These are phyloP conservation scores for Nomada lathburiana DNA, from an alignment of 2,888 invertebrate species.

Conservation along the genomic window DNA sequence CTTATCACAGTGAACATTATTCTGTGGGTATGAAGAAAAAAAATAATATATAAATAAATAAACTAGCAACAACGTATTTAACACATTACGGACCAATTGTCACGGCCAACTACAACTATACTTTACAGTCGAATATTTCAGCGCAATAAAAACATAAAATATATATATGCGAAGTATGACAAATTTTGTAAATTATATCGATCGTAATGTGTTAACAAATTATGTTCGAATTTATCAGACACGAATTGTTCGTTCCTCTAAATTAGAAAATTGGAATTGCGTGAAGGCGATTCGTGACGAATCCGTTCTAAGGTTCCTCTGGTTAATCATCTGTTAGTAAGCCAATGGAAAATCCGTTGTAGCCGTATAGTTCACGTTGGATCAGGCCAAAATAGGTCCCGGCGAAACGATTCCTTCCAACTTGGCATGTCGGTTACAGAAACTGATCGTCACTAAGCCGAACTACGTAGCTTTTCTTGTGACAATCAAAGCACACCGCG, in stretches of 20 bases:
- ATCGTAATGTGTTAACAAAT: slow-evolving; percentile 45
- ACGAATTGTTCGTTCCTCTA: not conserved
- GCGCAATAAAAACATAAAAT: slow-evolving; percentile 35
- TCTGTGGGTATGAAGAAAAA: not conserved
- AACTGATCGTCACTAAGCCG: slow-evolving; percentile 83
- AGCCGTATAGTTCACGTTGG: slow-evolving; percentile 69
- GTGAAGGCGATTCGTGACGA: slow-evolving; percentile 60
- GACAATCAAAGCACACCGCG: slow-evolving; percentile 83
- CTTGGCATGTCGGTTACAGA: slow-evolving; percentile 75
- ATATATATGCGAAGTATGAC: not conserved
- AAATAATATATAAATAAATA: slow-evolving; percentile 14
- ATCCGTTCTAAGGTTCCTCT: slow-evolving; percentile 55
- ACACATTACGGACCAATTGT: slow-evolving; percentile 39
- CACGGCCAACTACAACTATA: too few relatives aligned
- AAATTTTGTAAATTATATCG: not conserved
- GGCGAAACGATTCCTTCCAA: slow-evolving; percentile 70
- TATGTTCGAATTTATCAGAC: not conserved
- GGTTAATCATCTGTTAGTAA: slow-evolving; percentile 73
- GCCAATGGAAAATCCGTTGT: slow-evolving; percentile 69
- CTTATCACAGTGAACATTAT: not conserved
- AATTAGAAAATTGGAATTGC: slow-evolving; percentile 61
- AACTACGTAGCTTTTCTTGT: slow-evolving; percentile 83
- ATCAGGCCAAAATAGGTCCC: slow-evolving; percentile 65
- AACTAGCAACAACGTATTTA: not conserved
- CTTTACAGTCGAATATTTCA: not conserved